Percentiles rank a stretch among this genome's conserved stretches.
These are phyloP conservation scores for Charina bottae DNA, from an alignment of 2,113 vertebrate genomes.

Conservation along the genomic window DNA sequence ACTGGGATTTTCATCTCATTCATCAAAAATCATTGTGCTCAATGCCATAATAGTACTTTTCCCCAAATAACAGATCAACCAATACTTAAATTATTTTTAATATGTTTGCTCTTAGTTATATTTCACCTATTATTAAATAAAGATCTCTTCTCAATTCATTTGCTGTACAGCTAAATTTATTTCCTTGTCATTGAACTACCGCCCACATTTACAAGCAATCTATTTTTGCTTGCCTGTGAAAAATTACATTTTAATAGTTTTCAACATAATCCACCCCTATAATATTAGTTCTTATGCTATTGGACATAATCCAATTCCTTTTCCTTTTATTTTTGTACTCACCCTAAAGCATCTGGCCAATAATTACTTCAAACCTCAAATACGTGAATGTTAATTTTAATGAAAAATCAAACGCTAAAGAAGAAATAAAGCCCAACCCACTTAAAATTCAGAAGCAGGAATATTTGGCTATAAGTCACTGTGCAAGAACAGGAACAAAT, in stretches of 20 bases:
- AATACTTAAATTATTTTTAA: conserved; percentile 12
- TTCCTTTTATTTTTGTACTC: neutral
- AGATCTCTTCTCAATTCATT: conserved; percentile 6
- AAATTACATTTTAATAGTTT: conserved; percentile 26
- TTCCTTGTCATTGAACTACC: conserved; percentile 12
- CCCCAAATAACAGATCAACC: conserved; percentile 14
- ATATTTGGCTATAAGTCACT: neutral
- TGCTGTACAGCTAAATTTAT: conserved; percentile 32
- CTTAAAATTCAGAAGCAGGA: neutral
- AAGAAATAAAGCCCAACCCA: neutral
- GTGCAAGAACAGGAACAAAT: neutral
- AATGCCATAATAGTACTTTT: conserved; percentile 19
- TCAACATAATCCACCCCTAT: neutral
- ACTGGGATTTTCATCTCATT: conserved; percentile 15
- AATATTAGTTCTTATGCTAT: neutral
- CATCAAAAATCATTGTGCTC: conserved; percentile 30
- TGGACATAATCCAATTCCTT: conserved; percentile 2
- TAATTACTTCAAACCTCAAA: neutral
- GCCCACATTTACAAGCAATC: neutral
- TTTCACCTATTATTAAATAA: conserved; percentile 15
- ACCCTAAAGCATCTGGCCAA: neutral
- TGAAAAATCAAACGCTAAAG: neutral
- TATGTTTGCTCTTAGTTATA: neutral
- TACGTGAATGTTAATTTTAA: neutral
- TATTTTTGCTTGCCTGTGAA: conserved; percentile 14